A percentile compares a stretch with the other conserved stretches of the same genome.
These are phyloP conservation scores for Gavia stellata DNA, from an alignment of 2,113 vertebrate genomes.

Conservation along the genomic window DNA sequence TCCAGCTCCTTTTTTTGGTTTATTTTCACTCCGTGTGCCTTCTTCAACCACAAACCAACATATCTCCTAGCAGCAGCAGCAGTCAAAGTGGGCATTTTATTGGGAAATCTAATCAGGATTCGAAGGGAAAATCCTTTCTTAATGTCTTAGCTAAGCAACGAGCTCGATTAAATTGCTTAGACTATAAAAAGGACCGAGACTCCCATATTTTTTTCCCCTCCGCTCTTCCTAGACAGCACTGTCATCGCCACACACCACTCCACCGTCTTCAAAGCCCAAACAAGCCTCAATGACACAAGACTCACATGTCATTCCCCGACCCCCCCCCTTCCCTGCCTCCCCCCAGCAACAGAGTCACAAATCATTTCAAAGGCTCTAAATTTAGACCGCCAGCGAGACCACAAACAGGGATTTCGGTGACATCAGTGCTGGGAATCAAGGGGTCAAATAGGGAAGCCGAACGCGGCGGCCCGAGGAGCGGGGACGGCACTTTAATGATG, in stretches of 20 bases:
- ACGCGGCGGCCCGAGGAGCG: rapidly evolving
- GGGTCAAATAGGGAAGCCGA: background rate
- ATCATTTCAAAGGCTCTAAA: conserved; percentile 52
- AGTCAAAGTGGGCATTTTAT: background rate
- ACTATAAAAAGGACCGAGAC: background rate
- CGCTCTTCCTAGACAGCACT: background rate
- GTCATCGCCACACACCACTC: background rate
- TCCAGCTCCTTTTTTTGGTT: background rate
- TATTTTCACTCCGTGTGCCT: background rate
- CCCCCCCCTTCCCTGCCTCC: background rate
- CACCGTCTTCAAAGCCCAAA: background rate
- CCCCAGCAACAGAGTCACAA: conserved; percentile 38
- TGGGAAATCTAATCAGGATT: conserved; percentile 42
- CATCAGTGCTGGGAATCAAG: background rate
- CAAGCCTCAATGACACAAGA: background rate
- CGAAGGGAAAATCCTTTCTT: conserved; percentile 34
- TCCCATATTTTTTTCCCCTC: background rate
- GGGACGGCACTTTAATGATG: rapidly evolving
- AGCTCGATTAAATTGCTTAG: background rate
- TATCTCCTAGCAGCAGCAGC: conserved; percentile 42
- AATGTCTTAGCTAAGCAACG: background rate
- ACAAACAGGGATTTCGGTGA: conserved; percentile 5
- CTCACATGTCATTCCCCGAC: background rate
- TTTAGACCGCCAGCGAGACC: background rate
- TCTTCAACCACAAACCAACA: background rate